Conservation (phyloP, 2,888 invertebrate genomes). For the Leistus spinibarbis region DNA sequence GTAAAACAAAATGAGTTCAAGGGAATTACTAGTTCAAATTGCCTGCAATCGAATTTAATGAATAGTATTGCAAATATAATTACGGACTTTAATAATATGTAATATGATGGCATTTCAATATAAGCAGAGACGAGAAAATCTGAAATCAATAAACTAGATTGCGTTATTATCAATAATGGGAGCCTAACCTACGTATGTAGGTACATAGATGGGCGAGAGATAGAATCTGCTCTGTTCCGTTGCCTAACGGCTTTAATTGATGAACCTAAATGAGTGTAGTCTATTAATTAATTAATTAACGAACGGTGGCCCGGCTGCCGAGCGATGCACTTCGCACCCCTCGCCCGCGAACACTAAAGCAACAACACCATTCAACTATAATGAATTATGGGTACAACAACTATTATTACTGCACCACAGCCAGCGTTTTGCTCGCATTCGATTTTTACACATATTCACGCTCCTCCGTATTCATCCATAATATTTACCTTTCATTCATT, state of each 20-base stretch:
- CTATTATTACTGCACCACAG: neutral
- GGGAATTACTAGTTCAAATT: too few relatives aligned
- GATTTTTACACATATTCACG: neutral
- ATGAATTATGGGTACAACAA: slow-evolving; percentile 16
- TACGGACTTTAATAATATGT: neutral
- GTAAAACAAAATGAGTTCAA: too few relatives aligned
- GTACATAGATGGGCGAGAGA: neutral
- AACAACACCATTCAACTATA: slow-evolving; percentile 20
- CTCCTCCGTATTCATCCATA: neutral
- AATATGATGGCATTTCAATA: slow-evolving; percentile 8
- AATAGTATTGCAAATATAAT: neutral
- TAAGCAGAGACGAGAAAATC: slow-evolving; percentile 13
- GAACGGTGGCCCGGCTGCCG: neutral
- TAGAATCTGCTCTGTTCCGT: slow-evolving; percentile 24
- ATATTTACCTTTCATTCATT: neutral
- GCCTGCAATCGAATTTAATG: too few relatives aligned
- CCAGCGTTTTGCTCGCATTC: neutral
- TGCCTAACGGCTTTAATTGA: slow-evolving; percentile 26
- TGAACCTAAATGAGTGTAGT: slow-evolving; percentile 38
- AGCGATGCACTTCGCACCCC: neutral
- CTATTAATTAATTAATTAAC: slow-evolving; percentile 38
- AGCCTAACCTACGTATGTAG: neutral
- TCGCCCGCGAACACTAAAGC: neutral
- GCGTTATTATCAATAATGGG: slow-evolving; percentile 21
- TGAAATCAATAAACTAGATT: slow-evolving; percentile 38